Conservation (phyloP, 2,888 invertebrate species). For the Didymodactylos carnosus region DNA sequence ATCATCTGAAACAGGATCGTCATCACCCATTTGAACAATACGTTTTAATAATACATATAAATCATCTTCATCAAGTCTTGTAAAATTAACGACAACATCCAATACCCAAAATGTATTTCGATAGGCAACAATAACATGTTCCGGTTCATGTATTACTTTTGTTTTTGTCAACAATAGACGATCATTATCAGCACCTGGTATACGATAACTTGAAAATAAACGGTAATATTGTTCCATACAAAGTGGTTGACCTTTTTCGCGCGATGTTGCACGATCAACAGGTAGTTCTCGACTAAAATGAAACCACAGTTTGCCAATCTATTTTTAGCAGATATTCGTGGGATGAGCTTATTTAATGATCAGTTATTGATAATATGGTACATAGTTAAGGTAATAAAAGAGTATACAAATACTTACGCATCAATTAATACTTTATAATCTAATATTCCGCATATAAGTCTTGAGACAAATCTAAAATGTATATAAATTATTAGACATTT, state of each 20-base stretch:
- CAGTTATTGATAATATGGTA: too few relatives aligned
- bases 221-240: constrained; percentile 96
- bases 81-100: constrained; percentile 27
- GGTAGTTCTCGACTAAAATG: constrained; percentile 51
- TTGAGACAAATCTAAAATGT: constrained; percentile 54
- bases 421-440: constrained; percentile 76
- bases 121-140: constrained; percentile 69
- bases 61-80: constrained; percentile 29
- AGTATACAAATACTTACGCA: constrained; percentile 42
- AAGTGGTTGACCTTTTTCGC: constrained; percentile 54
- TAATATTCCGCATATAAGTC: constrained; percentile 64
- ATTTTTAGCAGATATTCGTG: background rate
- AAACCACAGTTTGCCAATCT: too few relatives aligned
- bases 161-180: constrained; percentile 29
- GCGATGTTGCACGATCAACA: constrained; percentile 61
- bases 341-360: too few relatives aligned
- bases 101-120: constrained; percentile 47
- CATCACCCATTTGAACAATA: constrained; percentile 29
- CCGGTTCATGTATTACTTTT: constrained; percentile 35
- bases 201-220: constrained; percentile 68
- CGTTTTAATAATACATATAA: constrained; percentile 35
- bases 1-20: constrained; percentile 20
- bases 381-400: too few relatives aligned
- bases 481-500: too few relatives aligned
- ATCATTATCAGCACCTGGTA: constrained; percentile 56